These are phyloP conservation scores for Caenorhabditis imperialis DNA, from an alignment of 2,888 invertebrate genomes.

Conservation along the genomic window DNA sequence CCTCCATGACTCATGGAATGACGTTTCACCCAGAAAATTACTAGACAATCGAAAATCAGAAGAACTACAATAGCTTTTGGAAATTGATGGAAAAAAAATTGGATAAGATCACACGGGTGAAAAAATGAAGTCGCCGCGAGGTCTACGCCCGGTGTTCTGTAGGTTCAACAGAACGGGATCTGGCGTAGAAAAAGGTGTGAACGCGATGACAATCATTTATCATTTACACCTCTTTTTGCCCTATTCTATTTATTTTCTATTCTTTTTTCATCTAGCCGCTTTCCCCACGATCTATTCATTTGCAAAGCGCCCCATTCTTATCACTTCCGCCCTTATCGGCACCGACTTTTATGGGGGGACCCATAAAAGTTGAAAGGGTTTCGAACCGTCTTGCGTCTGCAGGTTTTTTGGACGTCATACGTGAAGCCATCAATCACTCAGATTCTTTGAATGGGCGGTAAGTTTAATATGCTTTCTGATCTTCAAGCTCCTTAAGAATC, in stretches of 20 bases:
- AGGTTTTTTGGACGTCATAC: slow-evolving; percentile 30
- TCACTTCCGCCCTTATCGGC: slow-evolving; percentile 13
- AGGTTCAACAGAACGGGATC: slow-evolving; percentile 49
- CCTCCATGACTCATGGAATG: slow-evolving; percentile 13
- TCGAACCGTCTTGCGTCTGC: slow-evolving; percentile 18
- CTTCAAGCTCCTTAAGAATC: slow-evolving; percentile 25
- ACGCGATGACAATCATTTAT: slow-evolving; percentile 39
- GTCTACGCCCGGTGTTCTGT: slow-evolving; percentile 47
- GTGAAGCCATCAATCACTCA: slow-evolving; percentile 47
- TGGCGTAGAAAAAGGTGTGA: slow-evolving; percentile 47
- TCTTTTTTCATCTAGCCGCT: slow-evolving; percentile 35
- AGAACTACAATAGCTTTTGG: neutral
- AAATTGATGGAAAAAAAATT: slow-evolving; percentile 30
- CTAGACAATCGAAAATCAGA: no score
- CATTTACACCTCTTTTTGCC: slow-evolving; percentile 32
- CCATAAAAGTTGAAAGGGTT: slow-evolving; percentile 16
- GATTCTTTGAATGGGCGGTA: slow-evolving; percentile 49
- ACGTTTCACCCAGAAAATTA: no score
- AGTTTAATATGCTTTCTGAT: slow-evolving; percentile 51
- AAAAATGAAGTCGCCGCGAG: slow-evolving; percentile 36
- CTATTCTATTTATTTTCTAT: slow-evolving; percentile 28
- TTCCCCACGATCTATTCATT: neutral
- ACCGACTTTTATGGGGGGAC: neutral
- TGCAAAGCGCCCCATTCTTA: slow-evolving; percentile 9
- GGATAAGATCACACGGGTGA: slow-evolving; percentile 31